Evolutionary conservation across 1,140 invertebrate genomes (phyloP), one percentile per base, ranked within the genome.

Genomic region (Anagrus nilaparvatae): DNA sequence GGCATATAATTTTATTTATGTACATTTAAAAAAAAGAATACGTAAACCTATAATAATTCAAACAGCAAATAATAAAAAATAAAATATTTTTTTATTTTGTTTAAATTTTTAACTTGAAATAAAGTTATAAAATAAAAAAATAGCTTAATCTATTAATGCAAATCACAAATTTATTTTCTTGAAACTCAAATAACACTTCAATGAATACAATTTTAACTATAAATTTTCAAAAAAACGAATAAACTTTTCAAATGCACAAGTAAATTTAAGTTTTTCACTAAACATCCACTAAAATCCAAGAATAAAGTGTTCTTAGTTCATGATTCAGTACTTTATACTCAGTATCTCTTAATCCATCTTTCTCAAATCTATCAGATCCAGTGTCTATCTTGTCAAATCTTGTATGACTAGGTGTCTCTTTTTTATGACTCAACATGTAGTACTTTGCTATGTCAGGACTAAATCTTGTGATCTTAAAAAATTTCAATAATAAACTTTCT

Each of bases 341-440:
- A 5, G 82, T 61, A 59, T 70, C 74, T 49, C 69, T 80, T 2
- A 84, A 57, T 8, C 82, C 82, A 66, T 85, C 82, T 0, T 65
- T 69, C 20, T 69, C 63, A 47, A 72, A 76, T 40, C 78, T 65
- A 34, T 65, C 56, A 44, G 69, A 65, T 4, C 77, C 76, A 40
- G 62, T 68, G 45, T 74, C 61, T 31, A 85, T 63, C 47, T 74
- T 70, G 30, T 69, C 59, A 50, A 74, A 79, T 55, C 81, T 67
- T 30, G 73, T 57, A 33, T 58, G 66, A 57, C 70, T 79, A 8
- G 79, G 70, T 47, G 56, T 40, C 54, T 80, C 77, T 43, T 78
- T 78, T 47, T 76, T 77, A 61, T 89, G 81, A 30, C 65, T 69
- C 10, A 86, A 55, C 84, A 89, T 88, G 20, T 79, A 79, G 62